A percentile compares a stretch with the other conserved stretches of the same genome.
Evolutionary conservation across 1,140 invertebrate genomes (phyloP).

Genomic region (Sipha flava): DNA sequence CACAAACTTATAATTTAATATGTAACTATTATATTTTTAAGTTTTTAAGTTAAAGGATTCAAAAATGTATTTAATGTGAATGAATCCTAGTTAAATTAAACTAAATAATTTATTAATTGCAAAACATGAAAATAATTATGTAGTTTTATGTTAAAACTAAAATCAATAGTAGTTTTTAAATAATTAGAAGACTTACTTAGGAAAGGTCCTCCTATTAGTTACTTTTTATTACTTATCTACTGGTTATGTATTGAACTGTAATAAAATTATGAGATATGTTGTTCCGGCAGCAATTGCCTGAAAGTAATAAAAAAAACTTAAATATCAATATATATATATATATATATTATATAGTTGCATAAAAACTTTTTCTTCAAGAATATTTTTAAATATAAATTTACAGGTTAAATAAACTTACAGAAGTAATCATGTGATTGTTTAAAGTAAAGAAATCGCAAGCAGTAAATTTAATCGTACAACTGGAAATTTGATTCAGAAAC

Average conservation of each 20-base stretch:
- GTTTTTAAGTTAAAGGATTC: too few relatives aligned
- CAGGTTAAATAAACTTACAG: background rate
- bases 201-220: too few relatives aligned
- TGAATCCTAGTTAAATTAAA: too few relatives aligned
- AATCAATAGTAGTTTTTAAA: background rate
- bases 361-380: background rate
- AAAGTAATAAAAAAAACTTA: background rate
- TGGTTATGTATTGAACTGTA: background rate
- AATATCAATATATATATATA: background rate
- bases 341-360: background rate
- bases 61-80: too few relatives aligned
- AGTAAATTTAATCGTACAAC: background rate
- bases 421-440: conserved; percentile 9
- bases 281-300: conserved; percentile 1
- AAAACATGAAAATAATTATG: too few relatives aligned
- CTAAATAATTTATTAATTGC: too few relatives aligned
- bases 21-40: too few relatives aligned
- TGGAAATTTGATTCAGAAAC: conserved; percentile 14
- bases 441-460: conserved; percentile 19
- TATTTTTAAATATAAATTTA: too few relatives aligned
- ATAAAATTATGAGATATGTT: conserved; percentile 17
- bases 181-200: background rate
- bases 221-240: background rate
- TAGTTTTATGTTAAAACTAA: too few relatives aligned
- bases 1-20: too few relatives aligned